Evolutionary conservation across 2,797 vertebrate genomes (phyloP), one percentile per base, ranked within the genome.

Genomic region (Todus mexicanus): DNA sequence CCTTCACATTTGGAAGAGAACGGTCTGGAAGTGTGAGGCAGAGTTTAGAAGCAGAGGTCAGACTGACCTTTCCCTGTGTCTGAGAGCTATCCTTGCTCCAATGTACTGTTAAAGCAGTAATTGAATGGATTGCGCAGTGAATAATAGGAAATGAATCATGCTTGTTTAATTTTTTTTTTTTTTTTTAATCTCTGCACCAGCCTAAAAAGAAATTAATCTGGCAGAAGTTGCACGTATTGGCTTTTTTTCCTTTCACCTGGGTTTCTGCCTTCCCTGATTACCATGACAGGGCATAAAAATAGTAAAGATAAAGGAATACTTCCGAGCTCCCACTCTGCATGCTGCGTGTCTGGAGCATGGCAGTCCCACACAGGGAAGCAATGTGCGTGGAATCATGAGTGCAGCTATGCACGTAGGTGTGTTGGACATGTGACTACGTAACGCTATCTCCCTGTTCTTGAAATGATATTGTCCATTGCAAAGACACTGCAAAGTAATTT

Each of bases 91-190:
- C 87, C 84, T 90, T 88, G 42, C 37, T 87, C 54, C 61, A 37
- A 3, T 33, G 42, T 89, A n/a, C 76, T 88, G 45, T 43, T 92
- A 69, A 35, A 84, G n/a, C n/a, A 85, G 64, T 95, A 96, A 96
- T 92, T 91, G 91, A 91, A 94, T 92, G 79, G 86, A 66, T 80
- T 60, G 90, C 65, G 31, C 31, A 73, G 37, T 95, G 93, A 95
- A 96, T 95, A 95, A 87, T 84, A 89, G 79, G 68, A 90, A 94
- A 69, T 92, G 91, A 96, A 95, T 95, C 69, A 88, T 74, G 29
- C 65, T 93, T 83, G 40, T 78, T 7, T 72, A 78, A 9, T 76
- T 63, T 14, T 70, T 51, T 76, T n/a, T n/a, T 78, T 81, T 81
- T 81, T 73, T 82, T 83, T 77, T 64, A 2, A 87, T 70, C 25